Percentiles rank a stretch among this genome's conserved stretches.
phyloP scores from a whole-genome alignment of 2,888 invertebrate genomes.

The Deilephila elpenor region DNA sequence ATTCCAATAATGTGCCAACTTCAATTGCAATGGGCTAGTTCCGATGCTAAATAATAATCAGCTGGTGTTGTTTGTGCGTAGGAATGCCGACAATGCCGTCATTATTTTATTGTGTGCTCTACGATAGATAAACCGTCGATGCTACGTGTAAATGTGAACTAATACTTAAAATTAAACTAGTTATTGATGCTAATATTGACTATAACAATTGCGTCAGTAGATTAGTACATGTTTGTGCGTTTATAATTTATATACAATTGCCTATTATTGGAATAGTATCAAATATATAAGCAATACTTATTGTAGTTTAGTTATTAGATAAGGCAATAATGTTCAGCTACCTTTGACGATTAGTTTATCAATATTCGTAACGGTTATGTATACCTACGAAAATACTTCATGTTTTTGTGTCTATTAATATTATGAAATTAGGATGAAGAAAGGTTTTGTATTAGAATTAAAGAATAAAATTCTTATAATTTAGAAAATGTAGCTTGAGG shows the following conservation, averaged over 20 bases:
- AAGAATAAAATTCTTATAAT: too few relatives aligned
- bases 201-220: background rate
- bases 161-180: conserved; percentile 17
- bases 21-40: conserved; percentile 65
- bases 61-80: conserved; percentile 59
- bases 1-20: conserved; percentile 76
- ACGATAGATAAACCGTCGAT: conserved; percentile 1
- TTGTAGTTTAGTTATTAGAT: background rate
- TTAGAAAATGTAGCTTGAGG: too few relatives aligned
- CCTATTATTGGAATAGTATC: conserved; percentile 2
- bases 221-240: conserved; percentile 3
- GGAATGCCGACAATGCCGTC: conserved; percentile 45
- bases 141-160: conserved; percentile 9
- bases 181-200: conserved; percentile 8
- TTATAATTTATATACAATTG: background rate
- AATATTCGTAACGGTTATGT: background rate
- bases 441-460: too few relatives aligned
- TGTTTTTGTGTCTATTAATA: too few relatives aligned
- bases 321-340: background rate
- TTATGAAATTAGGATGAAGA: too few relatives aligned
- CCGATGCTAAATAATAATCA: conserved; percentile 57
- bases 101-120: conserved; percentile 11
- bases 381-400: too few relatives aligned
- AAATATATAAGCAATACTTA: background rate
- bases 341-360: background rate